Conservation (phyloP, 2,113 vertebrate genomes). For the Bombycilla garrulus region DNA sequence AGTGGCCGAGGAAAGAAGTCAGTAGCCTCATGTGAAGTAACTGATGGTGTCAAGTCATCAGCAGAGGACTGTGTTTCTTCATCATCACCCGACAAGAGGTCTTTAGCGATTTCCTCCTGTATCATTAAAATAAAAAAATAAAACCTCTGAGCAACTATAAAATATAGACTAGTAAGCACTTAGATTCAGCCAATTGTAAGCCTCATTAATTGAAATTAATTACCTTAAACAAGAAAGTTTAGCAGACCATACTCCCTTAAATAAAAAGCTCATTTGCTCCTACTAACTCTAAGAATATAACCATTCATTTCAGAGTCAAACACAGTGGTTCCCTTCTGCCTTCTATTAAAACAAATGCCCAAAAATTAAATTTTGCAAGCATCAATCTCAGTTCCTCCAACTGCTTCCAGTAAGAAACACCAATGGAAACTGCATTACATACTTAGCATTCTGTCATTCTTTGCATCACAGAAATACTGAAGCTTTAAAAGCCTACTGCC, state of each 20-base stretch:
- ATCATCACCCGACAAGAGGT: conserved; percentile 95
- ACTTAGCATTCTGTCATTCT: neutral
- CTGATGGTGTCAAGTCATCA: conserved; percentile 96
- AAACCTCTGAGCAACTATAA: neutral
- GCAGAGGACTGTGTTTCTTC: conserved; percentile 99
- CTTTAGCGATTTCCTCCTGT: conserved; percentile 98
- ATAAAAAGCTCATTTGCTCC: neutral
- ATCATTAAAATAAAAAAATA: conserved; percentile 10
- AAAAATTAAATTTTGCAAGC: neutral
- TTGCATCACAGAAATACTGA: neutral
- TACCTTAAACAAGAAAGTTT: neutral
- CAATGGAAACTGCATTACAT: neutral
- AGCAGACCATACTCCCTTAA: neutral
- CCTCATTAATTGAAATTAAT: neutral
- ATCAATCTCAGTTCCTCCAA: neutral
- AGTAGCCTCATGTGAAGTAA: conserved; percentile 93
- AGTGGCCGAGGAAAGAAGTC: conserved; percentile 97
- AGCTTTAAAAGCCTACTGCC: neutral
- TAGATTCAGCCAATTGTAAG: neutral
- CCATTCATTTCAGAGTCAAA: neutral
- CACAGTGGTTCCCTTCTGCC: neutral
- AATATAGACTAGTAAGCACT: neutral
- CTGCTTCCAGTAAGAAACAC: neutral
- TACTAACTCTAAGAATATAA: neutral
- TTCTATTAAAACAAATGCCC: neutral